Percentiles rank a stretch among this genome's conserved stretches.
Conservation (phyloP, 2,888 invertebrate genomes). For the Globia sparganii region DNA sequence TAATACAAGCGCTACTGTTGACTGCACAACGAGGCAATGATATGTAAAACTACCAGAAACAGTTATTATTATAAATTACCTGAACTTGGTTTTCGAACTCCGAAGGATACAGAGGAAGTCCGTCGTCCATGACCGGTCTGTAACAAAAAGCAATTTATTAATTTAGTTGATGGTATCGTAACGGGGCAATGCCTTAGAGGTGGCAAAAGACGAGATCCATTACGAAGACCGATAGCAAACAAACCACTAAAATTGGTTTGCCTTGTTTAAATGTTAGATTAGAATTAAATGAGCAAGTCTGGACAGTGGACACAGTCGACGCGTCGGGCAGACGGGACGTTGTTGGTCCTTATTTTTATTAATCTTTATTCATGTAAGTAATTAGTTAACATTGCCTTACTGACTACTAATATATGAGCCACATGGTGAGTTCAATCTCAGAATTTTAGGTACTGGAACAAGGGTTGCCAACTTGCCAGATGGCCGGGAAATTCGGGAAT, state of each 20-base stretch:
- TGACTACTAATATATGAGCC: not conserved
- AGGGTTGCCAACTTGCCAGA: not conserved
- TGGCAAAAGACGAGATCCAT: slow-evolving; percentile 5
- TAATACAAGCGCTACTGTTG: not conserved
- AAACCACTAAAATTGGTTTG: not conserved
- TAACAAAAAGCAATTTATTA: slow-evolving; percentile 15
- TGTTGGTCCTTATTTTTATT: not conserved
- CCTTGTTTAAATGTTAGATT: not conserved
- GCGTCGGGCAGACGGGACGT: not conserved
- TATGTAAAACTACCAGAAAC: not conserved
- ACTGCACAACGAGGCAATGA: not conserved
- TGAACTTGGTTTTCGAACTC: slow-evolving; percentile 51
- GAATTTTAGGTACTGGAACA: not conserved
- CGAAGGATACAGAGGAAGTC: slow-evolving; percentile 60
- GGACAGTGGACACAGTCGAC: not conserved
- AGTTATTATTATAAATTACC: slow-evolving; percentile 24
- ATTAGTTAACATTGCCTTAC: not conserved
- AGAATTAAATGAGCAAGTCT: not conserved
- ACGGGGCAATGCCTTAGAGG: no score
- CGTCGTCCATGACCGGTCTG: slow-evolving; percentile 63
- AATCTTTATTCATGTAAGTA: not conserved
- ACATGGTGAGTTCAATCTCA: not conserved
- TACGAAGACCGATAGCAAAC: no score
- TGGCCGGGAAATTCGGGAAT: not conserved
- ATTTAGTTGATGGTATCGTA: not conserved